phyloP scores from a whole-genome alignment of 2,888 invertebrate genomes.

The Spodoptera littoralis region DNA sequence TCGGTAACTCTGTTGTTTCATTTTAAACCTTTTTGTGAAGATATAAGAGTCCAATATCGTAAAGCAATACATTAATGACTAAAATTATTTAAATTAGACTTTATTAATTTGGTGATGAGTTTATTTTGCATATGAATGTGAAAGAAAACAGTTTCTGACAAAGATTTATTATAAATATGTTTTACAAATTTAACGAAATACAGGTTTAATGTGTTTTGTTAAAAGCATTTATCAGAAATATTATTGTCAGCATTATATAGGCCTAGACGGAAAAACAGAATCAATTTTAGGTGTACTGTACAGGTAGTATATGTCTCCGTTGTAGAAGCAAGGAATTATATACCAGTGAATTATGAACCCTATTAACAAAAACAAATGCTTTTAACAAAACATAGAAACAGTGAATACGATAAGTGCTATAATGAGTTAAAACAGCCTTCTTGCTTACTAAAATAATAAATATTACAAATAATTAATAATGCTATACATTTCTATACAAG shows the following conservation, averaged over 20 bases:
- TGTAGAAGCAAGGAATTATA: too few species aligned
- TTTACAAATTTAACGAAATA: conserved; percentile 52
- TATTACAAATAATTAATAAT: conserved; percentile 23
- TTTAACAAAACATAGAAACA: conserved; percentile 37
- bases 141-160: conserved; percentile 32
- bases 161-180: conserved; percentile 58
- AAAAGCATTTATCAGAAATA: conserved; percentile 23
- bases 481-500: conserved; percentile 30
- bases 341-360: background rate
- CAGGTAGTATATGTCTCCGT: too few species aligned
- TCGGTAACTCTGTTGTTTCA: conserved; percentile 47
- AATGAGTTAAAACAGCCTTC: conserved; percentile 31
- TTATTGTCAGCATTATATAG: too few species aligned
- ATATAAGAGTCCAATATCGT: too few species aligned
- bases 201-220: conserved; percentile 19
- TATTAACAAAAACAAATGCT: conserved; percentile 15
- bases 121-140: too few species aligned
- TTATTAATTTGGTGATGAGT: too few species aligned
- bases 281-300: too few species aligned
- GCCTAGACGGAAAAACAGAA: too few species aligned
- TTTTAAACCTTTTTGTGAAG: conserved; percentile 2
- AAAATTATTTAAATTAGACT: too few species aligned
- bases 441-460: conserved; percentile 33
- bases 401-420: conserved; percentile 26
- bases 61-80: too few species aligned